Base-by-base conservation (phyloP, 2,797 vertebrate species). In the Chaunax sp. region DNA sequence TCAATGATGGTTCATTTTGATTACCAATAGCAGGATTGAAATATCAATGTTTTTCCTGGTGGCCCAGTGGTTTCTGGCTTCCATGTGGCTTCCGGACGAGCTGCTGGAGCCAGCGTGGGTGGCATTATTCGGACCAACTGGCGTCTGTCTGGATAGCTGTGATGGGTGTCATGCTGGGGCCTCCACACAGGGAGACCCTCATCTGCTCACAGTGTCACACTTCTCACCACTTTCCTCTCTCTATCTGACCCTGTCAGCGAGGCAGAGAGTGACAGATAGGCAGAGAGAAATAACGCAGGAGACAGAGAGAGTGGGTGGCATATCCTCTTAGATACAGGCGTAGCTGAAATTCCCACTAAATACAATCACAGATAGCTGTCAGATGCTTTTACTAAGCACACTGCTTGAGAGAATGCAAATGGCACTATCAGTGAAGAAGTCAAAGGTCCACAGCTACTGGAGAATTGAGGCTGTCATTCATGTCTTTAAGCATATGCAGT, bases 221-320 rank as follows among this genome's bases (percentile, higher is more conserved):
- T 89, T 86, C 89, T 90, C 77, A 51, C 85, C 76, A 65, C 89
- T 89, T 79, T 90, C 83, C 91, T 86, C 87, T 82, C 76, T 86
- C 89, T 87, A 81, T 89, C 88, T 92, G 91, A 92, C 91, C 90
- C 87, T 84, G 87, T 88, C 88, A 90, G 77, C 61, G 10, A 70
- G 66, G 61, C 73, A 23, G 50, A 56, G 82, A 87, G 56, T 83
- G 83, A 85, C 86, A 79, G 80, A 85, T 77, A 58, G 70, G 77
- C 72, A 25, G 68, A 54, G 72, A 65, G 75, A 61, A 64, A 71
- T 37, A 22, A 50, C 15, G 20, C 41, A 19, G 45, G 79, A 81
- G 69, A 79, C 51, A 61, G 59, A 66, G 62, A 28, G 86, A 74
- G 84, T 78, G 81, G 81, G 86, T 67, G 82, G 77, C 68, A 86